Percentiles rank a stretch among this genome's conserved stretches.
Conservation (phyloP, 2,797 vertebrate genomes). For the Chromis chromis region DNA sequence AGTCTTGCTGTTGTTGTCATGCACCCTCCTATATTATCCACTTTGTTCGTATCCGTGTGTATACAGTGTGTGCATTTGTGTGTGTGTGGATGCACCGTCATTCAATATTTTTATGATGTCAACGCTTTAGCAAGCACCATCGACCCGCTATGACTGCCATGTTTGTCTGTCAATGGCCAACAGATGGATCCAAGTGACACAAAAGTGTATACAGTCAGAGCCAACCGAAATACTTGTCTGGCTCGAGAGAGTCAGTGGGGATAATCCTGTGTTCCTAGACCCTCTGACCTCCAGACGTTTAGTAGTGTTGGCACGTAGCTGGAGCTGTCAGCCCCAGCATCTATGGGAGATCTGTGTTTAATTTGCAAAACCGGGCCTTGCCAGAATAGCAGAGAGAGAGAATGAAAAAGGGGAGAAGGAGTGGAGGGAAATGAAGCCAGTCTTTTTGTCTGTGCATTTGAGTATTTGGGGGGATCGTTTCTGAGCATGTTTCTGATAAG, state of each 20-base stretch:
- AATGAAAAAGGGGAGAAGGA: conserved; percentile 48
- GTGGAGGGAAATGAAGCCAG: conserved; percentile 53
- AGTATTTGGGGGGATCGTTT: conserved; percentile 43
- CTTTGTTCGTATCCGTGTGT: conserved; percentile 7
- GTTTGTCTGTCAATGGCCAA: conserved; percentile 59
- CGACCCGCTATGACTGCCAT: conserved; percentile 43
- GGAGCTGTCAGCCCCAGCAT: conserved; percentile 80
- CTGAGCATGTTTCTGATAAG: conserved; percentile 58
- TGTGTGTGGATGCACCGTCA: conserved; percentile 13
- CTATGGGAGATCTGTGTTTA: conserved; percentile 84
- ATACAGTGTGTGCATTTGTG: conserved; percentile 1
- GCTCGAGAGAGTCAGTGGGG: conserved; percentile 71
- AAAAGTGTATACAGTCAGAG: conserved; percentile 55
- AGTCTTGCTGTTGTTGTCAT: conserved; percentile 25
- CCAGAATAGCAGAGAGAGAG: conserved; percentile 70
- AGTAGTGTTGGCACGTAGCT: conserved; percentile 82
- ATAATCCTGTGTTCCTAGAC: conserved; percentile 79
- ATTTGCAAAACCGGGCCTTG: conserved; percentile 78
- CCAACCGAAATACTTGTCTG: conserved; percentile 72
- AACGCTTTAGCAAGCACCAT: conserved; percentile 56
- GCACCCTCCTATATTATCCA: conserved; percentile 15
- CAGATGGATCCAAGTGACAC: conserved; percentile 65
- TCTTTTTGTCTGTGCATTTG: conserved; percentile 64
- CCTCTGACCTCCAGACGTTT: conserved; percentile 76
- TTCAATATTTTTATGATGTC: conserved; percentile 59